Conservation (phyloP, 2,113 vertebrate species). For the Patagioenas fasciata region DNA sequence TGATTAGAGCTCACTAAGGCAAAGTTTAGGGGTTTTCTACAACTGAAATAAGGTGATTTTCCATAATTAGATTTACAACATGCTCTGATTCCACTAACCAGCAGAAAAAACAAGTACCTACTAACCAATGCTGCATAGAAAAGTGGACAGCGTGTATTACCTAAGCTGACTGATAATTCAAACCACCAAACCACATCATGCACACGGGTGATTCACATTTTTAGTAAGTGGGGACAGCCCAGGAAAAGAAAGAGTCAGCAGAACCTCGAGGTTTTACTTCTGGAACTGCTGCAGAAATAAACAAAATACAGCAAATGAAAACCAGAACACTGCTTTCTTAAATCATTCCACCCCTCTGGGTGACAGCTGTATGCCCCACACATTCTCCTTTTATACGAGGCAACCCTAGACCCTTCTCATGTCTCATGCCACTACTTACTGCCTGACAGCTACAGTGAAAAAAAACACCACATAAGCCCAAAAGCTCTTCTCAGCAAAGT, state of each 20-base stretch:
- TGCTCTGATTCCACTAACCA: background rate
- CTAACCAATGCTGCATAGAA: background rate
- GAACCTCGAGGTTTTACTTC: background rate
- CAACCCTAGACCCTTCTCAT: background rate
- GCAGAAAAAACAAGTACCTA: background rate
- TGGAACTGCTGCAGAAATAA: background rate
- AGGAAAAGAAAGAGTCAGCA: background rate
- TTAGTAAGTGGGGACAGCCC: background rate
- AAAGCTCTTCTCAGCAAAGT: background rate
- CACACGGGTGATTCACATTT: background rate
- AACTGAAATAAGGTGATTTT: background rate
- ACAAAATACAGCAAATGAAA: background rate
- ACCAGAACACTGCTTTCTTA: background rate
- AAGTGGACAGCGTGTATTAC: background rate
- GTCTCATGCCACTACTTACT: background rate
- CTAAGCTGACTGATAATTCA: background rate
- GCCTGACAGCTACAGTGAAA: background rate
- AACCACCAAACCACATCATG: conserved; percentile 1
- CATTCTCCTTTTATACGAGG: background rate
- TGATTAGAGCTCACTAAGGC: background rate
- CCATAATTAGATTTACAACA: background rate
- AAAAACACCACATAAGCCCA: background rate
- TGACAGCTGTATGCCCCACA: background rate
- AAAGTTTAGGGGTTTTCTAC: background rate
- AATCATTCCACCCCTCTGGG: background rate